Conservation (phyloP, 2,888 invertebrate species). For the Aleiodes leptofemur region DNA sequence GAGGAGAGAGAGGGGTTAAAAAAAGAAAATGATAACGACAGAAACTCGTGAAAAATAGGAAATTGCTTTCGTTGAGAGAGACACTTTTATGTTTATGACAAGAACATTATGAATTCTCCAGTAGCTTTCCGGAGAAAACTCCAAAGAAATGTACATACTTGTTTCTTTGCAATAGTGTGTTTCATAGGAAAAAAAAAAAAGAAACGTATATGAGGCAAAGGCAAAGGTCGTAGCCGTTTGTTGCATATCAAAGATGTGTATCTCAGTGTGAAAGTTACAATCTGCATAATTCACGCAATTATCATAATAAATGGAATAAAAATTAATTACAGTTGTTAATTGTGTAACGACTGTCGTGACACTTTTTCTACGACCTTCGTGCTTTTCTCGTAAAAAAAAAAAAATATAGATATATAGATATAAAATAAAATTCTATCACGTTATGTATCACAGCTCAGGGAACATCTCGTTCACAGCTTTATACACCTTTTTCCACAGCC, state of each 20-base stretch:
- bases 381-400: background rate
- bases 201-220: slow-evolving; percentile 62
- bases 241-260: slow-evolving; percentile 68
- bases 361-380: background rate
- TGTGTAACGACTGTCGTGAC: background rate
- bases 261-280: slow-evolving; percentile 43
- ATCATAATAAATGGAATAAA: slow-evolving; percentile 26
- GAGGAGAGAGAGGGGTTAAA: background rate
- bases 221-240: slow-evolving; percentile 68
- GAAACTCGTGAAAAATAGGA: slow-evolving; percentile 20
- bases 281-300: background rate
- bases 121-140: slow-evolving; percentile 59
- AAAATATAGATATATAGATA: too few relatives aligned
- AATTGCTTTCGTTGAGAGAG: slow-evolving; percentile 49
- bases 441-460: background rate
- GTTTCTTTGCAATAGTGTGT: slow-evolving; percentile 63
- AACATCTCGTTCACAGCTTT: background rate
- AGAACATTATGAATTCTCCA: slow-evolving; percentile 70
- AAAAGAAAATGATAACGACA: slow-evolving; percentile 30
- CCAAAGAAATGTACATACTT: slow-evolving; percentile 57
- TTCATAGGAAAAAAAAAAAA: slow-evolving; percentile 53
- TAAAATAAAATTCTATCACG: slow-evolving; percentile 17
- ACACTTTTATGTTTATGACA: slow-evolving; percentile 40
- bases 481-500: slow-evolving; percentile 18
- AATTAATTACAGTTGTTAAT: slow-evolving; percentile 4